Percentiles rank a stretch among this genome's conserved stretches.
phyloP scores from a whole-genome alignment of 2,888 invertebrate species.

The Hemithea aestivaria region DNA sequence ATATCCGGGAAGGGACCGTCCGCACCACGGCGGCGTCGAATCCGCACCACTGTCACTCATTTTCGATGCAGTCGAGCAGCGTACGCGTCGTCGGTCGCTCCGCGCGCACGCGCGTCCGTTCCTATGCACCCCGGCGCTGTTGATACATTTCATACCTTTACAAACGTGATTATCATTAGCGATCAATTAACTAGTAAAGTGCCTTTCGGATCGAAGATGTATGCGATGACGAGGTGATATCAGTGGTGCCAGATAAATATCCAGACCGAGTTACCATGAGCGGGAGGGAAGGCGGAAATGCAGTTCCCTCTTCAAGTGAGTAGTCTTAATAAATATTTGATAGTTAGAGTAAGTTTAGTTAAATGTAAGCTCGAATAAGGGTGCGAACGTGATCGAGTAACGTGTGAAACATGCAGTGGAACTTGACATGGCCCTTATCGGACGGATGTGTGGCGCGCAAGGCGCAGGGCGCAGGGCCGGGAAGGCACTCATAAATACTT shows the following conservation, averaged over 20 bases:
- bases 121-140: constrained; percentile 59
- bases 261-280: constrained; percentile 69
- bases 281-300: constrained; percentile 76
- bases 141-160: constrained; percentile 56
- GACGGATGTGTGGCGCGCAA: constrained; percentile 53
- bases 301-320: constrained; percentile 77
- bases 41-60: constrained; percentile 60
- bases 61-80: constrained; percentile 76
- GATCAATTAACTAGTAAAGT: constrained; percentile 56
- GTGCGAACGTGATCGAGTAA: constrained; percentile 30
- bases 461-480: constrained; percentile 44
- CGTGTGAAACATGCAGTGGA: constrained; percentile 39
- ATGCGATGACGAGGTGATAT: constrained; percentile 69
- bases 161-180: constrained; percentile 43
- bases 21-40: constrained; percentile 58
- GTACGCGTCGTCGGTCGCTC: constrained; percentile 70
- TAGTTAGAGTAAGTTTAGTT: constrained; percentile 4
- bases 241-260: constrained; percentile 63
- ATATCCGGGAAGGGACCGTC: constrained; percentile 76
- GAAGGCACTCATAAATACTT: constrained; percentile 65
- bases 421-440: constrained; percentile 58
- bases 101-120: constrained; percentile 67
- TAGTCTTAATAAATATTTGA: constrained; percentile 38
- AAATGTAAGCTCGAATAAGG: constrained; percentile 24
- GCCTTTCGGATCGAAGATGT: constrained; percentile 61